Evolutionary conservation across 1,140 invertebrate species (phyloP).

Genomic region (Caerostris extrusa): DNA sequence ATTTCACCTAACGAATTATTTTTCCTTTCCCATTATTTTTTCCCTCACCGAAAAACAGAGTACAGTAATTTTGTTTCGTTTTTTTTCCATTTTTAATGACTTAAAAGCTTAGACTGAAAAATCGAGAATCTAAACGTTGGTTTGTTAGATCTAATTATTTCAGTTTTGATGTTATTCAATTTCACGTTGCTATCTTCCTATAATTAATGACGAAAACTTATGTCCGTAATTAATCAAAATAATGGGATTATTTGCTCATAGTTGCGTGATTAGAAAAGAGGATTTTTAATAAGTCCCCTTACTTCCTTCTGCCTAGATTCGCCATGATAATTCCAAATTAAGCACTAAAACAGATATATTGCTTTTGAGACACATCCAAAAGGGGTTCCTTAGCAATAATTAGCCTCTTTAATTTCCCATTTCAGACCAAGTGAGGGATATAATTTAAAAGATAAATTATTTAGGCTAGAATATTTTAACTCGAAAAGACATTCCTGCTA

Average conservation of each 20-base stretch:
- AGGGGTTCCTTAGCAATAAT: conserved; percentile 27
- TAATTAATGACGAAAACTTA: conserved; percentile 28
- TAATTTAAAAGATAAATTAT: conserved; percentile 66
- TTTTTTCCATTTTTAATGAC: conserved; percentile 4
- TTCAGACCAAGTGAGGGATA: conserved; percentile 23
- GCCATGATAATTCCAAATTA: conserved; percentile 45
- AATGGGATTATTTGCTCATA: conserved; percentile 19
- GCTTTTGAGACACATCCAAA: conserved; percentile 30
- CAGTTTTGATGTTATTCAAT: conserved; percentile 24
- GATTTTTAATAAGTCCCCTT: not conserved
- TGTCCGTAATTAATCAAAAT: conserved; percentile 37
- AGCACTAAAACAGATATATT: conserved; percentile 34
- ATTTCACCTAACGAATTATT: conserved; percentile 16
- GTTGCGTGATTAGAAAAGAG: not conserved
- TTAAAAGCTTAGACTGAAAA: not conserved
- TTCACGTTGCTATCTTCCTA: not conserved
- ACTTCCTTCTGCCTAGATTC: not conserved
- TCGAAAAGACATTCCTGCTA: not conserved
- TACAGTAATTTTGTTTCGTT: too few species aligned
- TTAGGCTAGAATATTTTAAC: conserved; percentile 30
- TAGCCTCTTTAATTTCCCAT: conserved; percentile 31
- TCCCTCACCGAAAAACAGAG: not conserved
- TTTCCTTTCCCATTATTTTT: not conserved
- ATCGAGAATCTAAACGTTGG: not conserved
- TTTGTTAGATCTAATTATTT: not conserved